A percentile compares a stretch with the other conserved stretches of the same genome.
phyloP scores from a whole-genome alignment of 1,140 invertebrate genomes.

The Melipona quadrifasciata region DNA sequence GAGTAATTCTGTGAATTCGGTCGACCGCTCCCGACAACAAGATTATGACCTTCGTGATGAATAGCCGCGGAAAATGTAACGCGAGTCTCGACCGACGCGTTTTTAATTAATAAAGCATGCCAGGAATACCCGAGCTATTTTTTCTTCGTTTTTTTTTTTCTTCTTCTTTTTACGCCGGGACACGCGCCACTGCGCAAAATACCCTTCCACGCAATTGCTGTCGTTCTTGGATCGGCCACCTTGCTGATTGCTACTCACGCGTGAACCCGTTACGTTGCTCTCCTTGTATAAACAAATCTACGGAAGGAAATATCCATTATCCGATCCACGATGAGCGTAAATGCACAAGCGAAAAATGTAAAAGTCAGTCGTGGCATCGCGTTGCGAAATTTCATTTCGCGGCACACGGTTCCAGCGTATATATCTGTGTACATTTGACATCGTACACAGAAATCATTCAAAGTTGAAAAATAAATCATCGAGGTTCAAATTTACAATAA shows the following conservation, averaged over 20 bases:
- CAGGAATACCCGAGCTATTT: conserved; percentile 19
- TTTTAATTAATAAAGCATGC: conserved; percentile 52
- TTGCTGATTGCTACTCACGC: background rate
- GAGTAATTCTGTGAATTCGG: conserved; percentile 14
- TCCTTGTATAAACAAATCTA: background rate
- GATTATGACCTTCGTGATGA: conserved; percentile 26
- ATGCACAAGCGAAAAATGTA: background rate
- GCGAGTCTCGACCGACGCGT: background rate
- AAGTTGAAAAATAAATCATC: background rate
- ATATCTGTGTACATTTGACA: background rate
- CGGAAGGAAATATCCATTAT: background rate
- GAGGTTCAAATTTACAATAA: background rate
- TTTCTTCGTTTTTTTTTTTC: background rate
- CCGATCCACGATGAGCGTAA: background rate
- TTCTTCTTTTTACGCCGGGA: background rate
- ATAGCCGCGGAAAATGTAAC: conserved; percentile 23
- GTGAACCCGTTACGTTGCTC: background rate
- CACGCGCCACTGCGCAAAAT: background rate
- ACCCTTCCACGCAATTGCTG: background rate
- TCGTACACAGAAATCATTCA: background rate
- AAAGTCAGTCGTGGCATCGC: too few species aligned
- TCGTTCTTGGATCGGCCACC: background rate
- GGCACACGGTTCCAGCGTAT: too few species aligned
- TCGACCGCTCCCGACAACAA: conserved; percentile 11
- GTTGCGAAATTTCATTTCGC: too few species aligned